Evolutionary conservation across 1,140 invertebrate species (phyloP).

Genomic region (Heterodera carotae): DNA sequence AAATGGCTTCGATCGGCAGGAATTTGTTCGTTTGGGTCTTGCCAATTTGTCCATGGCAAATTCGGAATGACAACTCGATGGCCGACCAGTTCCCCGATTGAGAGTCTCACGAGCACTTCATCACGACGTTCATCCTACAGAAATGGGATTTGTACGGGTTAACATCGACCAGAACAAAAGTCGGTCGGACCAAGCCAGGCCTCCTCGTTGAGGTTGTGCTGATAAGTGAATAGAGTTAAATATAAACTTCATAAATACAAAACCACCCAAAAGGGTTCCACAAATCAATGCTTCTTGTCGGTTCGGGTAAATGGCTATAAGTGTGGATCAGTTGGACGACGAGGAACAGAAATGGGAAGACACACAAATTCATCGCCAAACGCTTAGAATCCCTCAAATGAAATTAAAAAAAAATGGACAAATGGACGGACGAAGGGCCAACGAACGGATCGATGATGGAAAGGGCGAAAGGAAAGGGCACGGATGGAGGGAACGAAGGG

Average conservation of each 20-base stretch:
- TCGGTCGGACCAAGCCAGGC: constrained; percentile 29
- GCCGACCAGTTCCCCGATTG: constrained; percentile 44
- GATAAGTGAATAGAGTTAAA: background rate
- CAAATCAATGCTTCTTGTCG: constrained; percentile 55
- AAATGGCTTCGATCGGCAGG: constrained; percentile 35
- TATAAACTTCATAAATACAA: background rate
- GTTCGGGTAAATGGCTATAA: constrained; percentile 42
- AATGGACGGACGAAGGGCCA: constrained; percentile 6
- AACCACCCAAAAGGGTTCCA: constrained; percentile 58
- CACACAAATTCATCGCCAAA: background rate
- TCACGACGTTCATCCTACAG: background rate
- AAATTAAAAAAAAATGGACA: background rate
- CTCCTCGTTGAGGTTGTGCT: constrained; percentile 46
- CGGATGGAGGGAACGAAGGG: background rate
- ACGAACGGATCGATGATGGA: background rate
- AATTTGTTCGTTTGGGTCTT: constrained; percentile 58
- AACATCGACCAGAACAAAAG: too few species aligned
- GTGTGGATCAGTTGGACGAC: background rate
- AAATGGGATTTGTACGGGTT: too few species aligned
- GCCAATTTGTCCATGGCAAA: constrained; percentile 56
- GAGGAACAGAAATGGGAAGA: background rate
- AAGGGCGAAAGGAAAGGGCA: background rate
- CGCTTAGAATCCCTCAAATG: background rate
- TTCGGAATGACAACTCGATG: constrained; percentile 44
- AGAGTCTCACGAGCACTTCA: constrained; percentile 22